phyloP scores from a whole-genome alignment of 2,888 invertebrate genomes.

The Heterodera filipjevi region DNA sequence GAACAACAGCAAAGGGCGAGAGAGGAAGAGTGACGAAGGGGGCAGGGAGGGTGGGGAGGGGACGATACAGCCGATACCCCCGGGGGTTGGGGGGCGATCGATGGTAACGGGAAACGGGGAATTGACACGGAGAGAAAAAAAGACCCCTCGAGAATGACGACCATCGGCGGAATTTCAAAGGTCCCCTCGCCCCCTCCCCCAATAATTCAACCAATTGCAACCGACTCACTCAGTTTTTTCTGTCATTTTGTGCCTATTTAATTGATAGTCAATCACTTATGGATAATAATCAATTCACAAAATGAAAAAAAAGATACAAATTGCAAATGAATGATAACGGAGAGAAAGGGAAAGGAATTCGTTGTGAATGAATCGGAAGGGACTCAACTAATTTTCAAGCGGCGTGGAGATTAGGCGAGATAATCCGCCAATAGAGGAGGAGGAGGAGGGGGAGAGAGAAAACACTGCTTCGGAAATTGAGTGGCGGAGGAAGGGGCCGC shows the following conservation, averaged over 20 bases:
- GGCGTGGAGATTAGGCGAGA: background rate
- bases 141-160: background rate
- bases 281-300: background rate
- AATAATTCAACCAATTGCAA: background rate
- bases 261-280: background rate
- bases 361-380: background rate
- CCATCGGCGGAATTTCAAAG: background rate
- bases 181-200: background rate
- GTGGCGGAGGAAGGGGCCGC: background rate
- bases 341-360: background rate
- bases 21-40: background rate
- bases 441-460: background rate
- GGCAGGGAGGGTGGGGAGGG: background rate
- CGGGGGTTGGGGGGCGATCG: conserved; percentile 2
- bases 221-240: background rate
- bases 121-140: conserved; percentile 12
- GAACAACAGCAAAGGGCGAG: background rate
- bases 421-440: background rate
- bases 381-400: background rate
- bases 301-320: background rate
- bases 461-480: background rate
- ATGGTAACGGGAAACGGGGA: background rate
- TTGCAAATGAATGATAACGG: background rate
- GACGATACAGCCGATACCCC: background rate
- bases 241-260: background rate